Base-by-base conservation (phyloP, 2,113 vertebrate species). In the Calonectris borealis region DNA sequence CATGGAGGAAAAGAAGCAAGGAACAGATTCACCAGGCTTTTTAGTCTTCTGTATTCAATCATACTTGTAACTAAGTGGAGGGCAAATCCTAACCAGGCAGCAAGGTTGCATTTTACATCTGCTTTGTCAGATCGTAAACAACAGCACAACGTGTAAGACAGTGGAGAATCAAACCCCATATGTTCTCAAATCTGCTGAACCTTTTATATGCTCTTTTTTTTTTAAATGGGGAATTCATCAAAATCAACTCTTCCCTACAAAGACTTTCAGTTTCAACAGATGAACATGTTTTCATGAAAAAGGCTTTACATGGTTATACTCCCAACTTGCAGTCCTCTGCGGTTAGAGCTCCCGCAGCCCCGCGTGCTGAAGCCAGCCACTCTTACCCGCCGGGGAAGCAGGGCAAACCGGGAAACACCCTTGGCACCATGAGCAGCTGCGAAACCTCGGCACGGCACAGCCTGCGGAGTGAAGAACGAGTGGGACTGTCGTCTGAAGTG, bases 141-240 rank as follows among this genome's bases (percentile, higher is more conserved):
- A 90, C 0, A 0, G 44, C 64, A 83, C 60, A 86, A 93, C 0
- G 69, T 90, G 90, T 66, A 95, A 96, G 88, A 94, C 92, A 95
- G 83, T 21, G 55, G 42, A 90, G 90, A 93, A 88, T 78, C 64
- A 93, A 90, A 73, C 26, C 55, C 85, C 88, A 73, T 94, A 83
- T 96, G 95, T 64, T 97, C 80, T 94, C 69, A 94, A 86, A 95
- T 83, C 88, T 94, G 90, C 90, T 44, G 38, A 84, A 83, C 27
- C 29, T 90, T 88, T 96, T 77, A 40, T 49, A 76, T n/a, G 70
- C 13, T 21, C 82, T 32, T 40, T 84, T 16, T 86, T 86, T 89
- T 42, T 32, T 6, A 19, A 86, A 95, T 44, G 29, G 44, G 2
- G 55, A 86, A 86, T 71, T 82, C 10, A 10, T 68, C 82, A 62